Base-by-base conservation (phyloP, 2,113 vertebrate species). In the Probosciger aterrimus region DNA sequence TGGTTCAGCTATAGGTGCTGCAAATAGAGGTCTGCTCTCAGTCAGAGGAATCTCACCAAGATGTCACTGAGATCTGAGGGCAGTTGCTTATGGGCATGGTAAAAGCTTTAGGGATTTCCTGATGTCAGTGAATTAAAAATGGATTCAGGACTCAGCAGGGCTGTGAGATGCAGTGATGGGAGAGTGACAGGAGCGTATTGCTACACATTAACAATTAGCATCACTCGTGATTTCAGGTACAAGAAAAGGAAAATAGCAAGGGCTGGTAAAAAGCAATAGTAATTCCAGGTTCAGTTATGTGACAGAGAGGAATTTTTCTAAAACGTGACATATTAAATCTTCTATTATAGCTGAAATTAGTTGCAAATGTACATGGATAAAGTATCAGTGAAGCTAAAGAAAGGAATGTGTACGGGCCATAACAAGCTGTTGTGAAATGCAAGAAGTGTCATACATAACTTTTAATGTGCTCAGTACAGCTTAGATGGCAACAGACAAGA, bases 191-290 rank as follows among this genome's bases (percentile, higher is more conserved):
- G 14, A 71, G 15, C 0, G 0, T 90, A 78, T 73, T 87, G 46
- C 50, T 94, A 39, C 79, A 64, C 1, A 3, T 47, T 90, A 96
- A 31, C 88, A 95, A 95, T 96, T 93, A 92, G 5, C 47, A 89
- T 83, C 41, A 33, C 0, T 46, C 1, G 8, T 57, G 86, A 88
- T 86, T 95, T 90, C 63, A 69, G 28, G 55, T 86, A 43, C 57
- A 91, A 65, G 22, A 46, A 82, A 69, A 91, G 28, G 16, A 0
- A 87, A 78, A 22, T 81, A 87, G 63, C 37, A 85, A 83, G 62
- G 12, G 14, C 67, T 86, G 53, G 74, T 90, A 88, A 82, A 94
- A 92, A 85, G 88, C 89, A 82, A 50, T 82, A 80, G 35, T 17
- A 41, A 82, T 87, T 73, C 39, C 76, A 78, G 17, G 18, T 57